Evolutionary conservation across 2,113 vertebrate genomes (phyloP), one percentile per base, ranked within the genome.

Genomic region (Colinus virginianus): DNA sequence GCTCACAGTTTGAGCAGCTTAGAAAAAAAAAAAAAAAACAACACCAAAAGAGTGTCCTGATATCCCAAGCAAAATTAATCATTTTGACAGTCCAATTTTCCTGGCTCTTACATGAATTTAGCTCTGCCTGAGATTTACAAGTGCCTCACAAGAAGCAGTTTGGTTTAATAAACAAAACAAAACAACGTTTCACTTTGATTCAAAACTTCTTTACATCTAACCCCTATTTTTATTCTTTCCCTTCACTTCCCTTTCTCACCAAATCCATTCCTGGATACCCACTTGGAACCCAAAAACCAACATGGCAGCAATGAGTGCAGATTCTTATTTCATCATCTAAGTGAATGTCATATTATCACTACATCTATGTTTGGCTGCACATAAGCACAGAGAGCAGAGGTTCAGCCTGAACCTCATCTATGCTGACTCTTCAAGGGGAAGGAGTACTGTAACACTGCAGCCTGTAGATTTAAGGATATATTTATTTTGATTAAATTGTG

Each of bases 351-450:
- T 2, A 0, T 48, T 66, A 63, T 79, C 30, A 13, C 9, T 32
- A 2, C 20, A 17, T 48, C 36, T 64, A 34, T 5, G 5, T 25
- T 48, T 51, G 21, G 5, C 23, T 66, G 6, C 0, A 1, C 18
- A 49, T 84, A 56, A 68, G 7, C 7, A 67, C 13, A 93, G 11
- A 6, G 46, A 88, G 11, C 16, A 40, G 10, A 38, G 19, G 13
- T 36, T 36, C 13, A 71, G 11, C 23, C n/a, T 72, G 32, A 49
- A 62, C 55, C 66, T 62, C 32, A 71, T 22, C 9, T 88, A 55
- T 67, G 19, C 20, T 71, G 42, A 45, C 9, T 8, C 4, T 70
- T 53, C 4, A 40, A 46, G 26, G 22, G 51, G 32, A 62, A 77
- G 25, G 20, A 40, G 20, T 19, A 23, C 22, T 74, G 9, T 64